phyloP scores from a whole-genome alignment of 2,888 invertebrate species.

The Polylopha cassiicola region DNA sequence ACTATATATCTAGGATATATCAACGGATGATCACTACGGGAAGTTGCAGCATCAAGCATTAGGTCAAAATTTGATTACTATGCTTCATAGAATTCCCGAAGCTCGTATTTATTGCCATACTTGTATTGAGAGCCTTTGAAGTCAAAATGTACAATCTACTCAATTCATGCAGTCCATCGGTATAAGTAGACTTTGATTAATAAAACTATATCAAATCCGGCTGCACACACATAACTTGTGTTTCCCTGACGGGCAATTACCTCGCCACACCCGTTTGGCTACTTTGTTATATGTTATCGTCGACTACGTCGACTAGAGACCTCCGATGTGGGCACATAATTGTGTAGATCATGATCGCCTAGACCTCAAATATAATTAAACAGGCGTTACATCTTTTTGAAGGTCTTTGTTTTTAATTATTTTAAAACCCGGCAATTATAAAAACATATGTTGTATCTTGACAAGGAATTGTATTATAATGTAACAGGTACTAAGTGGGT shows the following conservation, averaged over 20 bases:
- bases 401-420: constrained; percentile 2
- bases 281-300: constrained; percentile 24
- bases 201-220: constrained; percentile 16
- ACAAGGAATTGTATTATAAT: too few species aligned
- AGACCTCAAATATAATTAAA: constrained; percentile 20
- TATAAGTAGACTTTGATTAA: constrained; percentile 13
- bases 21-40: neutral
- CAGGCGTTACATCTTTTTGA: constrained; percentile 6
- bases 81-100: too few species aligned
- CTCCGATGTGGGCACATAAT: constrained; percentile 6
- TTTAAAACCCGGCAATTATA: too few species aligned
- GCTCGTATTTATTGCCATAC: too few species aligned
- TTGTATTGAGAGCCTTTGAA: too few species aligned
- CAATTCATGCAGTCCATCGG: too few species aligned
- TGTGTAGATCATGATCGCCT: constrained; percentile 19
- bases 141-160: too few species aligned
- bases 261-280: constrained; percentile 24
- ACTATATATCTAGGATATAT: neutral
- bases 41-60: too few species aligned
- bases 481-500: too few species aligned
- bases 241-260: constrained; percentile 11
- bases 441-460: too few species aligned
- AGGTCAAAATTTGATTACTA: too few species aligned
- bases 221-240: neutral
- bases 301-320: constrained; percentile 15